Conservation (phyloP, 2,888 invertebrate genomes). For the Scrobipalpa costella region DNA sequence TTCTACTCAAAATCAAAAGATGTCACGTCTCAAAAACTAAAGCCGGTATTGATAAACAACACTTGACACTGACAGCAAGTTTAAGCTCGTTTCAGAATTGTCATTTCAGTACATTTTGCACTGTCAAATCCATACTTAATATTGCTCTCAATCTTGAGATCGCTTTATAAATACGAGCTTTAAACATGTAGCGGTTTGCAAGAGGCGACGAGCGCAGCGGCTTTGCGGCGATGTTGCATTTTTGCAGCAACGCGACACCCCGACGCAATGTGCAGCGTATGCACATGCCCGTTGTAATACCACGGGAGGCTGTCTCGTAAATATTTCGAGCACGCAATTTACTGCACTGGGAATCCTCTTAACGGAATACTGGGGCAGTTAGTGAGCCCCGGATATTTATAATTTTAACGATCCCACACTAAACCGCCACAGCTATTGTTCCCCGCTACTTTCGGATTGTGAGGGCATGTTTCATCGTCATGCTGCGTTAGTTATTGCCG, state of each 20-base stretch:
- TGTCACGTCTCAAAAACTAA: background rate
- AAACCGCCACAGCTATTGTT: constrained; percentile 59
- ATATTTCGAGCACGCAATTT: constrained; percentile 77
- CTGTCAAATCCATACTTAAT: too few species aligned
- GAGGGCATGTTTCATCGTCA: constrained; percentile 19
- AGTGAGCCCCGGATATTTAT: constrained; percentile 70
- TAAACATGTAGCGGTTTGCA: background rate
- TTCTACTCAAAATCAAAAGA: background rate
- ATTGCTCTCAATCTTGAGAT: too few species aligned
- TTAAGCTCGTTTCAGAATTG: too few species aligned
- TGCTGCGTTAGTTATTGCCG: constrained; percentile 18
- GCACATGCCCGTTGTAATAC: constrained; percentile 72
- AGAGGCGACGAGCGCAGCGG: background rate
- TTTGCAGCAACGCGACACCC: constrained; percentile 58
- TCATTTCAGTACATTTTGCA: too few species aligned
- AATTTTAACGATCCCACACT: constrained; percentile 61
- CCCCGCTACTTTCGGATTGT: constrained; percentile 47
- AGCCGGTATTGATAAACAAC: too few species aligned
- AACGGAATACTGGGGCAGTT: constrained; percentile 75
- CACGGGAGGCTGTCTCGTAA: constrained; percentile 77
- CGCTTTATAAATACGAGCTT: too few species aligned
- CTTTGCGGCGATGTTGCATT: constrained; percentile 56
- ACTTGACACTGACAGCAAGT: too few species aligned
- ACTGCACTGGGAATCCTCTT: constrained; percentile 78
- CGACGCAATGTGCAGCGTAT: constrained; percentile 53